Conservation (phyloP, 2,797 vertebrate genomes). For the Cuniculus paca region DNA sequence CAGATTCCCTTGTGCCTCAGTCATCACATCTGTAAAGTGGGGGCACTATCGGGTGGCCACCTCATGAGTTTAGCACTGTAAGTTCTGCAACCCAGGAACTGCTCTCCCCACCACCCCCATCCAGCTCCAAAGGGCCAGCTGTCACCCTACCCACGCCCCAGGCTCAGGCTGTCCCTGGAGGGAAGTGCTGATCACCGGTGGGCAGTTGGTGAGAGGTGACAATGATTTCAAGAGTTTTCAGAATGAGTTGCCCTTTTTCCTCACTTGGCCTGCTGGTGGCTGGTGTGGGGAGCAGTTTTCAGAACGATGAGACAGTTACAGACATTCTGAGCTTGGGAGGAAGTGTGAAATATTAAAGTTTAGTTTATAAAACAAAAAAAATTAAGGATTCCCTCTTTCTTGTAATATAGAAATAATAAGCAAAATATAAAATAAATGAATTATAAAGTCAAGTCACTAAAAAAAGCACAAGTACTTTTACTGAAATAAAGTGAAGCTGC, state of each 20-base stretch:
- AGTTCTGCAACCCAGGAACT: not conserved
- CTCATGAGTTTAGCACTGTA: no score
- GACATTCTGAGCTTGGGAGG: not conserved
- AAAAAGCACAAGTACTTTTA: not conserved
- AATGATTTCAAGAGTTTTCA: not conserved
- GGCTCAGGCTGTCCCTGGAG: not conserved
- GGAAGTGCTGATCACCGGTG: accelerated
- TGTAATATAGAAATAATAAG: not conserved
- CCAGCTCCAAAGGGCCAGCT: not conserved
- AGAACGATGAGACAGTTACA: not conserved
- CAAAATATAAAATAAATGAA: not conserved
- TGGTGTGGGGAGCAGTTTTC: not conserved
- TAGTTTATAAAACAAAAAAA: not conserved
- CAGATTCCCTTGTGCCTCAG: not conserved
- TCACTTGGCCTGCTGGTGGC: not conserved
- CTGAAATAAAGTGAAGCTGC: not conserved
- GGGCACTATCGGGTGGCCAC: not conserved
- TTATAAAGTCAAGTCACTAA: not conserved
- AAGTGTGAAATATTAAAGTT: not conserved
- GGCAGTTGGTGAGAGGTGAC: accelerated
- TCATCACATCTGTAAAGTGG: not conserved
- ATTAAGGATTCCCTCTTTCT: not conserved
- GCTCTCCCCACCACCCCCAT: not conserved
- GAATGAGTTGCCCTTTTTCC: not conserved
- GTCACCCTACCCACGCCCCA: not conserved